Conservation (phyloP, 2,888 invertebrate species). For the Pycnomerus fuliginosus region DNA sequence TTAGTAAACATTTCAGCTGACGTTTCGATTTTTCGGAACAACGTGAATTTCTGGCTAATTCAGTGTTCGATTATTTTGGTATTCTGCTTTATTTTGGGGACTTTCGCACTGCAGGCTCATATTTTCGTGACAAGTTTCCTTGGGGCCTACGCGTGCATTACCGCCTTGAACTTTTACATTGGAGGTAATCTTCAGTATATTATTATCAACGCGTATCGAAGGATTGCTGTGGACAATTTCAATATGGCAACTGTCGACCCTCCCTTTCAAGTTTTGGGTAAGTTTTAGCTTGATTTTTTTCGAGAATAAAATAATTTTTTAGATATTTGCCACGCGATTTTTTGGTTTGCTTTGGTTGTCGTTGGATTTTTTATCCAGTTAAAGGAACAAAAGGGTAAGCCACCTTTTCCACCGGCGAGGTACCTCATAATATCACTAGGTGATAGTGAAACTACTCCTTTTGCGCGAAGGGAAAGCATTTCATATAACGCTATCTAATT, state of each 20-base stretch:
- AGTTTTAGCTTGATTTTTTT: constrained; percentile 32
- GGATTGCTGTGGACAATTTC: constrained; percentile 62
- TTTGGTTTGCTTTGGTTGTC: constrained; percentile 59
- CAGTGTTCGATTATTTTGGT: constrained; percentile 52
- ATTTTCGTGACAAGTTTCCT: constrained; percentile 65
- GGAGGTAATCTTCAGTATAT: constrained; percentile 69
- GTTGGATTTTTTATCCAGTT: constrained; percentile 60
- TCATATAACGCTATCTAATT: too few relatives aligned
- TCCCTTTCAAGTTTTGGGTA: constrained; percentile 63
- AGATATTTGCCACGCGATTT: constrained; percentile 60
- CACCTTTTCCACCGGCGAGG: constrained; percentile 64
- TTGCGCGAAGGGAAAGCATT: too few relatives aligned
- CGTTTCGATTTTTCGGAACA: constrained; percentile 52
- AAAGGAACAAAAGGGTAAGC: constrained; percentile 57
- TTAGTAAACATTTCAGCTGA: constrained; percentile 56
- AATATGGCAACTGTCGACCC: constrained; percentile 60
- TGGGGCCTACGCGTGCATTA: constrained; percentile 64
- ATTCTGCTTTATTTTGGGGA: constrained; percentile 44
- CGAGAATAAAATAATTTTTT: constrained; percentile 14
- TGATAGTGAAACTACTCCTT: constrained; percentile 6
- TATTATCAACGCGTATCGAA: constrained; percentile 64
- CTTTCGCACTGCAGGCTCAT: constrained; percentile 58
- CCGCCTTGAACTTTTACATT: constrained; percentile 64
- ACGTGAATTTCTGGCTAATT: constrained; percentile 65
- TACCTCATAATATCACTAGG: constrained; percentile 3